Evolutionary conservation across 2,113 vertebrate species (phyloP).

Genomic region (Archilochus colubris): DNA sequence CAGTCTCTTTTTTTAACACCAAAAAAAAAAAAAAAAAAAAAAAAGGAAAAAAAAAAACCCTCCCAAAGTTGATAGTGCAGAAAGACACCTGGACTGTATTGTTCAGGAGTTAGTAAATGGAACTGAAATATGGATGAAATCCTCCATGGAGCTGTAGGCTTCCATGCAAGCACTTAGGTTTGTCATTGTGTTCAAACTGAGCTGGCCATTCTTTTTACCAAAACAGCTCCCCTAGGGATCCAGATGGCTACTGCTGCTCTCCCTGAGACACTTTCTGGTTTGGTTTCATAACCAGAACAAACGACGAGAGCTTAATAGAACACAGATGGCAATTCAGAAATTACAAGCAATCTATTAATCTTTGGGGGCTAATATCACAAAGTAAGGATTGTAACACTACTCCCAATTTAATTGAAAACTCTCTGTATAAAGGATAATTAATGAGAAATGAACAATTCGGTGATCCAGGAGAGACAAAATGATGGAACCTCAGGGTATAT

Average conservation of each 20-base stretch:
- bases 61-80: background rate
- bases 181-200: background rate
- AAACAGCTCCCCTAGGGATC: conserved; percentile 6
- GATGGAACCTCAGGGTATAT: conserved; percentile 50
- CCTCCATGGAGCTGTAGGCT: background rate
- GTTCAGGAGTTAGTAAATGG: background rate
- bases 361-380: conserved; percentile 75
- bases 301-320: conserved; percentile 18
- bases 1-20: background rate
- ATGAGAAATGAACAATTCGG: conserved; percentile 75
- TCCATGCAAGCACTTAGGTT: background rate
- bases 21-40: accelerated
- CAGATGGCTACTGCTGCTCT: conserved; percentile 24
- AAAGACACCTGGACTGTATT: background rate
- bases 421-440: conserved; percentile 69
- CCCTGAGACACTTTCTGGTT: conserved; percentile 14
- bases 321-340: conserved; percentile 56
- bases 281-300: conserved; percentile 60
- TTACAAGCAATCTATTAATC: conserved; percentile 73
- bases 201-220: background rate
- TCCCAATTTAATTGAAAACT: conserved; percentile 75
- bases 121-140: background rate
- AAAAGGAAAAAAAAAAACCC: background rate
- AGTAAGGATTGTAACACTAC: conserved; percentile 69
- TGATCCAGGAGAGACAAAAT: conserved; percentile 71